Conservation (phyloP, 2,888 invertebrate genomes). For the Oligia fasciuncula region DNA sequence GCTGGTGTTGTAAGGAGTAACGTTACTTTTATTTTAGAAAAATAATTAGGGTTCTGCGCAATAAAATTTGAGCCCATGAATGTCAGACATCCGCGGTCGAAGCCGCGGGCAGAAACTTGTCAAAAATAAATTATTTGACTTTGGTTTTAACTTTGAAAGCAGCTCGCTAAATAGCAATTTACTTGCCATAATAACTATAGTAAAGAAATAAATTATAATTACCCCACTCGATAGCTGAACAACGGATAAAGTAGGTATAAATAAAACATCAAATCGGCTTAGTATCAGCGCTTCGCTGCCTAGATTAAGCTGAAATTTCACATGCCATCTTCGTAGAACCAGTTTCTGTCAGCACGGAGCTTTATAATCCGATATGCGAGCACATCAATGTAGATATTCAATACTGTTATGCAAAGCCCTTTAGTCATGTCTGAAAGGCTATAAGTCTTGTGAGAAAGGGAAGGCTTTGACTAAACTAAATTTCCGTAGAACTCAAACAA, state of each 20-base stretch:
- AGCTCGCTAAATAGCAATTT: background rate
- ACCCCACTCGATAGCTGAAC: background rate
- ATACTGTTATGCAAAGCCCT: conserved; percentile 26
- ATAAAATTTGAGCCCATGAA: too few species aligned
- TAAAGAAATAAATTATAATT: background rate
- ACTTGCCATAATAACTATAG: background rate
- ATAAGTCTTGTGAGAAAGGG: conserved; percentile 6
- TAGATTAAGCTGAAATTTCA: conserved; percentile 18
- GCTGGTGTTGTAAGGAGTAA: too few species aligned
- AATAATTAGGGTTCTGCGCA: too few species aligned
- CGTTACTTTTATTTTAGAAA: too few species aligned
- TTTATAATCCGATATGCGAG: conserved; percentile 36
- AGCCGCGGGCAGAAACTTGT: too few species aligned
- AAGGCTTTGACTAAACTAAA: conserved; percentile 13
- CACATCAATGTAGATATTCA: conserved; percentile 27
- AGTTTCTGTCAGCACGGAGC: background rate
- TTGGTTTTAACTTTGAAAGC: background rate
- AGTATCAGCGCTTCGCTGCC: background rate
- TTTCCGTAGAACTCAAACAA: conserved; percentile 23
- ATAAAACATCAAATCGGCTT: background rate
- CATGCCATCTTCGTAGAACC: background rate
- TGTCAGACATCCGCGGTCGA: too few species aligned
- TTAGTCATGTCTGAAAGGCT: background rate
- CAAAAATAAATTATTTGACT: background rate
- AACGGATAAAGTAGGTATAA: background rate